Base-by-base conservation (phyloP, 2,797 vertebrate species). In the Hypotaenidia philippensis region DNA sequence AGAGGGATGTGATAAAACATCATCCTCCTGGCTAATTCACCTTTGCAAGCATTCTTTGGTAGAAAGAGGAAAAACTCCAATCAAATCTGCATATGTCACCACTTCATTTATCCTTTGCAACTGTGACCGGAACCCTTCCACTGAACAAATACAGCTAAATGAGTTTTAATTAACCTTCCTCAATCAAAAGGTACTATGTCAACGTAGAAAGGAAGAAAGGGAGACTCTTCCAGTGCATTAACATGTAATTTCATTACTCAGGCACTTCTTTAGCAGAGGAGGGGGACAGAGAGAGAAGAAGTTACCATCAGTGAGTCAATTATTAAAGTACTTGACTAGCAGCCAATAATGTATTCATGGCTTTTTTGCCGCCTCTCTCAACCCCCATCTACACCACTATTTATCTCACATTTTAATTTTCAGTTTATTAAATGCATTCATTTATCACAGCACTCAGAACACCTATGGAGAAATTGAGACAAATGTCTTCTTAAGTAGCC, bases 391-490 rank as follows among this genome's bases (percentile, higher is more conserved):
- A 97, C 90, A 97, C 96, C 97, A 94, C 94, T 95, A 90, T 77
- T 98, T 95, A 98, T 99, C 98, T 98, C 91, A 97, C 98, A 98
- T 98, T 98, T 98, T 98, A 98, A 98, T 98, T 97, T 97, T 97
- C 97, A 94, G 97, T 99, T 98, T 98, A 97, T 98, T 98, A 98
- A 98, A 98, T 97, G 95, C 75, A 82, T 91, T 88, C 93, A 97
- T 97, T 97, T 97, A 97, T 97, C 96, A 96, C 83, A 93, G 94
- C 79, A 91, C 95, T 98, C 97, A 93, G 81, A 87, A 95, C 90
- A 65, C 68, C 88, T 86, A 66, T 11, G 81, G 94, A 92, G 96
- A 93, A 96, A 96, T 78, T 81, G 92, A 97, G 97, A 97, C 41
- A 74, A 95, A 96, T 96, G 87, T 74, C 95, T 71, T 63, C 94